Evolutionary conservation across 2,888 invertebrate species (phyloP), one percentile per base, ranked within the genome.

Genomic region (Perizoma affinitatum): DNA sequence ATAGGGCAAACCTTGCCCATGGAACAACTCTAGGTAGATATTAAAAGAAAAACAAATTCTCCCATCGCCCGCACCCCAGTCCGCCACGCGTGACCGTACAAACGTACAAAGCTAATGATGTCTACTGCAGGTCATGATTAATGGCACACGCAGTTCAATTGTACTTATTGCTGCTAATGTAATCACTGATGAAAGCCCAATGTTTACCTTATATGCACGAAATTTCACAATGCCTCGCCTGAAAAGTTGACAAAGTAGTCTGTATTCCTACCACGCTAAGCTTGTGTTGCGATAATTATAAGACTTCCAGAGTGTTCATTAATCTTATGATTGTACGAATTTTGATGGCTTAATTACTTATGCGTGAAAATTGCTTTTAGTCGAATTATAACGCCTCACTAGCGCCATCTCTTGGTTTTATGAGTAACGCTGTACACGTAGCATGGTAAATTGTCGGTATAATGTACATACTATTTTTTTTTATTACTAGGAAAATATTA

Each of bases 41-140:
- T 40, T 36, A 48, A 22, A 8, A 51, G 22, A 44, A 57, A 53
- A 7, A 51, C 58, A 65, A 65, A 61, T 7, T 59, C 54, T 54
- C 38, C 51, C 34, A 33, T 8, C 22, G 8, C 42, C 11, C 48
- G 51, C 63, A 33, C 65, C 67, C 66, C 66, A 35, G 34, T 34
- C 38, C 40, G 56, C 62, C 63, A 62, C 65, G 67, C 70, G 67
- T 70, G 69, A 66, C 66, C 60, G 58, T 61, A 61, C 67, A 70
- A 63, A 61, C 64, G 56, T 58, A 64, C 67, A 62, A 62, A 64
- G 64, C 68, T 70, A 70, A 69, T 70, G 68, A 68, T 67, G 61
- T 68, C 66, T 67, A 59, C 66, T 66, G 66, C 69, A 59, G 50
- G 56, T 62, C 65, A 59, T 69, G 68, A 71, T 71, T 70, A 68